Conservation (phyloP, 2,113 vertebrate genomes). For the Speoplatyrhinus poulsoni region DNA sequence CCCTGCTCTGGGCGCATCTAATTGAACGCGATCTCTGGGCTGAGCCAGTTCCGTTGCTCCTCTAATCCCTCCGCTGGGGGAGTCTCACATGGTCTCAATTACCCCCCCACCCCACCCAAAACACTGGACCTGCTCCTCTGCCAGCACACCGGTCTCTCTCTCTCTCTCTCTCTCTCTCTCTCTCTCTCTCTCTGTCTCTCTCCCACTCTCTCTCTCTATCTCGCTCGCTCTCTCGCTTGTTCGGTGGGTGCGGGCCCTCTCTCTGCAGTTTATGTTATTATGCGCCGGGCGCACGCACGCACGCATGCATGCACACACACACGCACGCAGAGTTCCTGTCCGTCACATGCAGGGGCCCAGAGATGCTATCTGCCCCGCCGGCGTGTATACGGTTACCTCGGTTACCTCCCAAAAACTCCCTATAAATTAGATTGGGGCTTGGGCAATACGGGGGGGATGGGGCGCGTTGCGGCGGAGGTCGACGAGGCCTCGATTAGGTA, state of each 20-base stretch:
- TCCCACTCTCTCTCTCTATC: conserved; percentile 4
- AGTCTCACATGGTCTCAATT: conserved; percentile 99
- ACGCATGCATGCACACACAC: conserved; percentile 10
- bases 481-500: conserved; percentile 46
- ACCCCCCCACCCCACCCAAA: conserved; percentile 82
- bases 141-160: neutral
- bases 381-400: conserved; percentile 74
- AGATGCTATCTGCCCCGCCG: conserved; percentile 94
- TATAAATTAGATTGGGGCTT: conserved; percentile 88
- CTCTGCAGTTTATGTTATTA: conserved; percentile 95
- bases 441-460: conserved; percentile 66
- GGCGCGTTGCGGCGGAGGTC: conserved; percentile 54
- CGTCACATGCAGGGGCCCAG: conserved; percentile 85
- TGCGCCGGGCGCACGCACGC: conserved; percentile 62
- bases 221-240: conserved; percentile 25
- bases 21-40: conserved; percentile 96
- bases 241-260: conserved; percentile 71
- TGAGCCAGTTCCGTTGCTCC: conserved; percentile 94
- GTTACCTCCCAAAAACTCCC: conserved; percentile 94
- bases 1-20: conserved; percentile 93
- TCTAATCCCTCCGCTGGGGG: conserved; percentile 88
- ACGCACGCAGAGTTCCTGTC: conserved; percentile 94
- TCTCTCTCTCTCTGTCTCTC: neutral
- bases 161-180: conserved; percentile 61
- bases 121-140: conserved; percentile 67